Base-by-base conservation (phyloP, 2,113 vertebrate genomes). In the Fregata magnificens region DNA sequence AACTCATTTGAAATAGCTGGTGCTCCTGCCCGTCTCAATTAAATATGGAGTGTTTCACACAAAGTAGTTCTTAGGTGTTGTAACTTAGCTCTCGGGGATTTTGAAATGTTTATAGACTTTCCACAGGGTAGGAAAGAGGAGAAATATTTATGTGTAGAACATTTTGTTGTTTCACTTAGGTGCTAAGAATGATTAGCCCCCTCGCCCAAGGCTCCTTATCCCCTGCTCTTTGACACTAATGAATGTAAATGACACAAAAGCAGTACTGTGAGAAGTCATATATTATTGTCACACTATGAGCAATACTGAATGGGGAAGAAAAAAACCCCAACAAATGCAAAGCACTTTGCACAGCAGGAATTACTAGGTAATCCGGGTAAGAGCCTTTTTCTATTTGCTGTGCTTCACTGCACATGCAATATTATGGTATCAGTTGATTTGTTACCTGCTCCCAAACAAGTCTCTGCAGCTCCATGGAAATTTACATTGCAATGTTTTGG, bases 231-330 rank as follows among this genome's bases (percentile, higher is more conserved):
- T 84, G 73, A 85, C 77, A 65, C 90, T 96, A 97, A 97, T 97
- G 93, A 97, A 95, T 96, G 94, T 93, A 97, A 98, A 98, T 92
- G 88, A 85, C 72, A 86, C 66, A 65, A 94, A 96, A 76, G 88
- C 62, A 95, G 90, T 26, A 61, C 88, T 76, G 90, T 88, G 94
- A 66, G 93, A 96, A 97, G 91, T 67, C 76, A 76, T 91, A 95
- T 90, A 91, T 95, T 94, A 96, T 66, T 82, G 86, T 94, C 77
- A 71, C 42, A 73, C 58, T 78, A 32, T 94, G 69, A 94, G 45
- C 52, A 91, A 77, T 71, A 63, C 29, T 53, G 70, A 91, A 86
- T 16, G 34, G 76, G 83, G 80, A 88, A 87, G 44, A 21, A 86
- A 97, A 97, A 82, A 40, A 7, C 12, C 52, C 50, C 65, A 28